These are phyloP conservation scores for Tyrannus savana DNA, from an alignment of 2,113 vertebrate genomes.

Conservation along the genomic window DNA sequence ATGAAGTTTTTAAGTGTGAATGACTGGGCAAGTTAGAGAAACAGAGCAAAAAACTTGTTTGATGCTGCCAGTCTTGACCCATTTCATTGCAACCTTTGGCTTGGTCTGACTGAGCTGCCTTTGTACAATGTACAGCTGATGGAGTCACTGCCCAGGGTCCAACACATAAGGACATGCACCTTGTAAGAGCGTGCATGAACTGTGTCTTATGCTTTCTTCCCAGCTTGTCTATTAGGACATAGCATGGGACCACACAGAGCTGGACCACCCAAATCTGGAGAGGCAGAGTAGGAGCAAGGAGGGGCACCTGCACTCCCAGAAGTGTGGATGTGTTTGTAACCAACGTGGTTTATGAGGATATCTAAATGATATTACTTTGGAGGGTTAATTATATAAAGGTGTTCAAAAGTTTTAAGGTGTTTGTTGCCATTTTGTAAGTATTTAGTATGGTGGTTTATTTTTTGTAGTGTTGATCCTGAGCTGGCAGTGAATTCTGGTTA, in stretches of 20 bases:
- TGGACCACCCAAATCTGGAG: accelerated
- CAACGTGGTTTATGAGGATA: accelerated
- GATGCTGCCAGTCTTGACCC: neutral
- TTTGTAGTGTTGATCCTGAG: neutral
- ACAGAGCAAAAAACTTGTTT: neutral
- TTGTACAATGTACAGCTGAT: too few species aligned
- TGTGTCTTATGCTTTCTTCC: neutral
- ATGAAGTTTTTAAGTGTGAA: neutral
- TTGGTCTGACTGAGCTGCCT: neutral
- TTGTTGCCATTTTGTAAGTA: neutral
- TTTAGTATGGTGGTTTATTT: neutral
- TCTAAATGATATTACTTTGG: neutral
- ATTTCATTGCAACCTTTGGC: neutral
- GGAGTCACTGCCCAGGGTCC: neutral
- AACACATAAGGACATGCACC: neutral
- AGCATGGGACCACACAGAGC: accelerated
- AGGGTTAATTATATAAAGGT: neutral
- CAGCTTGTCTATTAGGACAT: neutral
- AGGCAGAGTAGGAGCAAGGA: neutral
- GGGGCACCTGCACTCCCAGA: neutral
- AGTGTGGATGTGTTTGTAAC: neutral
- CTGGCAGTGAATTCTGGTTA: neutral
- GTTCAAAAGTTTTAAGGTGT: neutral
- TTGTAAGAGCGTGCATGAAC: accelerated
- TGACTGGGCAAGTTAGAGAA: neutral